Conservation (phyloP, 2,797 vertebrate species). For the Chromis chromis region DNA sequence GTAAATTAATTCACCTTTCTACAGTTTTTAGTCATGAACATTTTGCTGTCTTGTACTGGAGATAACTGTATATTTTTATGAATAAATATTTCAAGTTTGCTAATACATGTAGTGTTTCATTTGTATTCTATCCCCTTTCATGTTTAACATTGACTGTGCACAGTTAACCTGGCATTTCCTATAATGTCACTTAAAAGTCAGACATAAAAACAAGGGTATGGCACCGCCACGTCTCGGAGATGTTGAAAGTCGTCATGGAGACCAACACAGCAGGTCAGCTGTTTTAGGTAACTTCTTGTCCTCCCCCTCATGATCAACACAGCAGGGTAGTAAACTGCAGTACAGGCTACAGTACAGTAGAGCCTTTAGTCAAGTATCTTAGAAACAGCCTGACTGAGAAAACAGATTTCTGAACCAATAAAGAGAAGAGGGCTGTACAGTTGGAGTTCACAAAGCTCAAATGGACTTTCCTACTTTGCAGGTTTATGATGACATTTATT, state of each 20-base stretch:
- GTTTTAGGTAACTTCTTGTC: too few relatives aligned
- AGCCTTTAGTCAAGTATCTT: too few relatives aligned
- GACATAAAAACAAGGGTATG: not conserved
- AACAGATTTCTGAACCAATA: too few relatives aligned
- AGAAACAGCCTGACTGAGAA: too few relatives aligned
- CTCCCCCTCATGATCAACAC: too few relatives aligned
- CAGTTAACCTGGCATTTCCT: not conserved
- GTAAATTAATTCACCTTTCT: not conserved
- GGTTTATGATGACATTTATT: too few relatives aligned
- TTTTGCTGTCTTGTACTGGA: slow-evolving; percentile 33
- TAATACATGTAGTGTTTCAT: slow-evolving; percentile 3
- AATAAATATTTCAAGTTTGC: slow-evolving; percentile 66
- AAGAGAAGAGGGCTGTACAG: too few relatives aligned
- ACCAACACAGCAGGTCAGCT: not conserved
- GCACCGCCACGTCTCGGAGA: too few relatives aligned
- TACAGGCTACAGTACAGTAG: too few relatives aligned
- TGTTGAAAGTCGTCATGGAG: not conserved
- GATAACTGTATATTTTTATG: slow-evolving; percentile 58
- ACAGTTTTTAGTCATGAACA: slow-evolving; percentile 8
- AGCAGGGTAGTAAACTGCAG: too few relatives aligned
- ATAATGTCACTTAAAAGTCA: not conserved
- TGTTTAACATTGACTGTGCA: not conserved
- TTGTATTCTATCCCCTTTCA: not conserved
- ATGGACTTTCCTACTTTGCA: too few relatives aligned
- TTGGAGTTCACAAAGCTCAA: too few relatives aligned